A percentile compares a stretch with the other conserved stretches of the same genome.
Evolutionary conservation across 2,797 vertebrate genomes (phyloP).

Genomic region (Poecile montanus): DNA sequence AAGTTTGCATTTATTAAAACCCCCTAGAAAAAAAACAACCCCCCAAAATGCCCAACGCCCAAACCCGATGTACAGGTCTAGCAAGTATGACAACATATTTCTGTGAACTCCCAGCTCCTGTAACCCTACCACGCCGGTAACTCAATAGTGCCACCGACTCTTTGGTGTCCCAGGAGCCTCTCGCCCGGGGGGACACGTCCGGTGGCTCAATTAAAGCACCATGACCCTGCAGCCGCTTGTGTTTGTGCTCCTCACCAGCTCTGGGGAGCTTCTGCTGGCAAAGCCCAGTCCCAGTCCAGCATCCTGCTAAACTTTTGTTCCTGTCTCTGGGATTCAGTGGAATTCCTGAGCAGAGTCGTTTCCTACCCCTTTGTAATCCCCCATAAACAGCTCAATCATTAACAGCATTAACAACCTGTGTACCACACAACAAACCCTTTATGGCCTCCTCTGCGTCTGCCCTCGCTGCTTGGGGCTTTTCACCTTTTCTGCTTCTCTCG

Average conservation of each 20-base stretch:
- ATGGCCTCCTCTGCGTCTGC: not conserved
- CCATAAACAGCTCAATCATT: constrained; percentile 58
- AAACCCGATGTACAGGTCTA: constrained; percentile 51
- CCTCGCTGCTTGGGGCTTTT: constrained; percentile 1
- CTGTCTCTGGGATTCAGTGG: not conserved
- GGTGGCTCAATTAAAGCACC: not conserved
- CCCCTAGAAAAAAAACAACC: constrained; percentile 33
- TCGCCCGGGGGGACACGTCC: fast-evolving
- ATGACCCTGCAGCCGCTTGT: not conserved
- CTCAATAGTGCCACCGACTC: not conserved
- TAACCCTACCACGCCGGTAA: constrained; percentile 25
- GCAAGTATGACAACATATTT: constrained; percentile 61
- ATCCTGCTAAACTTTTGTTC: not conserved
- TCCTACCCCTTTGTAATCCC: constrained; percentile 36
- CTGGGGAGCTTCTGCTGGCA: not conserved
- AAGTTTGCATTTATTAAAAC: constrained; percentile 2
- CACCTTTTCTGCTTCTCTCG: constrained; percentile 10
- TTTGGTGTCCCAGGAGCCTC: not conserved
- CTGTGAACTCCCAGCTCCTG: constrained; percentile 53
- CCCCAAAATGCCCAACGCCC: not conserved
- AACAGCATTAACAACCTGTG: constrained; percentile 60
- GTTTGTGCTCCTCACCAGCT: not conserved
- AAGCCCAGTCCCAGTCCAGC: not conserved
- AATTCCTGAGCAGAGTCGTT: not conserved
- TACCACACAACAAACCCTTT: constrained; percentile 39